Percentiles rank a stretch among this genome's conserved stretches.
These are phyloP conservation scores for Cenopis cana DNA, from an alignment of 2,888 invertebrate species.

Conservation along the genomic window DNA sequence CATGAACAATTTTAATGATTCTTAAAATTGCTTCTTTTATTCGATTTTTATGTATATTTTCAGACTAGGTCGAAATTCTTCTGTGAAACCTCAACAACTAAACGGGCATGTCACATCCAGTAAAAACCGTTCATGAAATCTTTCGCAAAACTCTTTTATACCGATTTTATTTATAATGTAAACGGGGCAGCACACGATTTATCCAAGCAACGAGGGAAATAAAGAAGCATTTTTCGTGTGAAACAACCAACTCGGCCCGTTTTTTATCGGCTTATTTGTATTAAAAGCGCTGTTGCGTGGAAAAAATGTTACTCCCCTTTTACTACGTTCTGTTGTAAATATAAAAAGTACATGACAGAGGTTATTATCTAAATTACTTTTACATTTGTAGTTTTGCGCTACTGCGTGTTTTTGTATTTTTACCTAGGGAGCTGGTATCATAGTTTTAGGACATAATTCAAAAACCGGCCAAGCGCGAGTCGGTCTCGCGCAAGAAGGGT, in stretches of 20 bases:
- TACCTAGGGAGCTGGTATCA: no score
- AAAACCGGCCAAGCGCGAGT: no score
- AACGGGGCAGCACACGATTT: constrained; percentile 59
- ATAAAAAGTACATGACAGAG: constrained; percentile 47
- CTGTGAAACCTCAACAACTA: background rate
- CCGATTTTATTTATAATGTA: constrained; percentile 63
- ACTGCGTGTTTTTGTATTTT: no score
- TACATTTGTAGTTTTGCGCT: constrained; percentile 30
- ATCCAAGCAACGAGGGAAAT: constrained; percentile 60
- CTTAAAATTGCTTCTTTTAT: no score
- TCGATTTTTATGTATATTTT: background rate
- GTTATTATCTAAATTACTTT: constrained; percentile 45
- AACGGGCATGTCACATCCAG: constrained; percentile 23
- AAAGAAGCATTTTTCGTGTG: constrained; percentile 59
- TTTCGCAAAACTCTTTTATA: constrained; percentile 47
- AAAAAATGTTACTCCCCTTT: constrained; percentile 57
- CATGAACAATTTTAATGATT: no score
- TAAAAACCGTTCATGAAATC: constrained; percentile 20
- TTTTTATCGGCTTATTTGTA: constrained; percentile 68
- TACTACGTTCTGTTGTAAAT: constrained; percentile 46
- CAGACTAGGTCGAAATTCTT: background rate
- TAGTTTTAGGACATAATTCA: no score
- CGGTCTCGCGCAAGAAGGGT: no score
- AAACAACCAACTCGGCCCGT: constrained; percentile 61
- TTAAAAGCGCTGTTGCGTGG: constrained; percentile 62